Evolutionary conservation across 1,140 invertebrate genomes (phyloP), one percentile per base, ranked within the genome.

Genomic region (Drosophila arawakana): DNA sequence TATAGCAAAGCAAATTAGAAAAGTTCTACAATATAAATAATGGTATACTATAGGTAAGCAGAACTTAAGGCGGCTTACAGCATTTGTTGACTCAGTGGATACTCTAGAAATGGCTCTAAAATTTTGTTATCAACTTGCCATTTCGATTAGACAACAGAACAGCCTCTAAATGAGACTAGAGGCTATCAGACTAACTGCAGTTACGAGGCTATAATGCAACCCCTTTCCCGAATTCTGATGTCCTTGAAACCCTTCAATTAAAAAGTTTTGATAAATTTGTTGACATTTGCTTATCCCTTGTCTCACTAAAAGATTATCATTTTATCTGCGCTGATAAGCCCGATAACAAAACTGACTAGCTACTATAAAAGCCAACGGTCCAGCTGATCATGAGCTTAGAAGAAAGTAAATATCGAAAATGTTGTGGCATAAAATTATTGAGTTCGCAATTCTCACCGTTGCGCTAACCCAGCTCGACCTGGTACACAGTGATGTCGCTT

Each of bases 391-490:
- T 41, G 2, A 52, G 25, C 25, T 30, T 30, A 30, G 3, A 30
- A 30, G 25, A 46, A 52, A 63, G 9, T 37, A n/a, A 37, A n/a
- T 60, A 39, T 39, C 10, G 21, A 63, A 43, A 55, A 66, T 66
- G 61, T 63, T 63, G 61, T 63, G 60, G 70, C 46, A 66, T 39
- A 74, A 75, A 50, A 50, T 83, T 54, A 55, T 84, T 37, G 47
- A 37, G 9, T 80, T 76, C 1, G 73, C 63, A 3, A 6, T 84
- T 15, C 46, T 74, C 35, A 13, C 60, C 11, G 21, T 83, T 57
- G 65, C 47, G 25, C 54, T 84, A 25, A 58, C 63, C 25, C 68
- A 80, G 6, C 25, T 73, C 11, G 47, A 76, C 0, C 15, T n/a
- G 2, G 73, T 35, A 1, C 35, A 55, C 1, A 68, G 41, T n/a